Percentiles rank a stretch among this genome's conserved stretches.
phyloP scores from a whole-genome alignment of 2,113 vertebrate species.

The Halichoerus grypus region DNA sequence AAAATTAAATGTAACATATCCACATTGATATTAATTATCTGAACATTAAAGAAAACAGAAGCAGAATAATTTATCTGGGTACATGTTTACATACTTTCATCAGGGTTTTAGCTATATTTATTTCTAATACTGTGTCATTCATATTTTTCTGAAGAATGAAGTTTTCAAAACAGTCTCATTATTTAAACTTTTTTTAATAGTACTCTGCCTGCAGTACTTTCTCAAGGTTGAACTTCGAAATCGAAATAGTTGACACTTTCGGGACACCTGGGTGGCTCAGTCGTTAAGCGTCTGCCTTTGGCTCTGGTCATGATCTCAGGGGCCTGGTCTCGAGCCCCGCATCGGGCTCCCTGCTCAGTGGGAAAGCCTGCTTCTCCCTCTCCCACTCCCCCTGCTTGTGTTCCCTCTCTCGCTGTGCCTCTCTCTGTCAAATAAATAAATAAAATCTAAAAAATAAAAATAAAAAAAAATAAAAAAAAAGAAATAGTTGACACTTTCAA shows the following conservation, averaged over 20 bases:
- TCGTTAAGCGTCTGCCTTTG: no score
- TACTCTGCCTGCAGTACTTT: background rate
- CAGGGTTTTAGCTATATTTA: background rate
- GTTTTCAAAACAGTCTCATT: background rate
- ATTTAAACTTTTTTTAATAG: background rate
- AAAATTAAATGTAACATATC: background rate
- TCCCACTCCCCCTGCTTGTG: no score
- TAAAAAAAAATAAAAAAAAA: no score
- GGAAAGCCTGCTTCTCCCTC: no score
- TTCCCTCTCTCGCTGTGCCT: no score
- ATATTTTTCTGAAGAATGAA: background rate
- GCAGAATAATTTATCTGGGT: background rate
- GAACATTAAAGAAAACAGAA: background rate
- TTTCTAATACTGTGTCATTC: background rate
- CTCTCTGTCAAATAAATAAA: no score
- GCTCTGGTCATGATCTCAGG: no score
- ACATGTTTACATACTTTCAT: background rate
- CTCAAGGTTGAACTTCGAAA: background rate
- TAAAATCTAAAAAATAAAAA: no score
- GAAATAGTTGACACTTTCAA: background rate
- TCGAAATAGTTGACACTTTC: background rate
- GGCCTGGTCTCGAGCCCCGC: no score
- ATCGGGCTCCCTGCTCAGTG: no score
- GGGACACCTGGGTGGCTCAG: no score
- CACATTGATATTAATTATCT: background rate